phyloP scores from a whole-genome alignment of 2,113 vertebrate genomes.

The Cavia aperea region DNA sequence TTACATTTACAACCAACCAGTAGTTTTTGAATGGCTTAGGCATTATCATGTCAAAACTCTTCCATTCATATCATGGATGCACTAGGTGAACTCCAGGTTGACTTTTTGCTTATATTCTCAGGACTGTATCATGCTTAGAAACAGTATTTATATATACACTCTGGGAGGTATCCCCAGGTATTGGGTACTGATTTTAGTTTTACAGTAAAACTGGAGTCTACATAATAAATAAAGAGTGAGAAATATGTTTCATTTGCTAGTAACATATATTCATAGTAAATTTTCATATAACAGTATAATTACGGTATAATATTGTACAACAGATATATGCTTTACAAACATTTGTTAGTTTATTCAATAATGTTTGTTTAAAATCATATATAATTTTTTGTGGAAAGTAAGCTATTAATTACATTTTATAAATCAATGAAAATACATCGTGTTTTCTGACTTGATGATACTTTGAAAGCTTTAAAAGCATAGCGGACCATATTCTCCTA shows the following conservation, averaged over 20 bases:
- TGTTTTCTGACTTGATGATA: background rate
- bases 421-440: background rate
- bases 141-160: background rate
- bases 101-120: background rate
- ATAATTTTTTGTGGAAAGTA: background rate
- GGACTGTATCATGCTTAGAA: background rate
- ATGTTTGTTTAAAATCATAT: background rate
- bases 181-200: background rate
- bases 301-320: background rate
- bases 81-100: background rate
- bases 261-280: background rate
- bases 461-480: background rate
- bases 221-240: background rate
- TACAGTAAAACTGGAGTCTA: background rate
- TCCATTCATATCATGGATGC: background rate
- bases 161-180: background rate
- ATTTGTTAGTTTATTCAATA: background rate
- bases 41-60: background rate
- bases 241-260: background rate
- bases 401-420: background rate
- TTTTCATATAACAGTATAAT: background rate
- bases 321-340: background rate
- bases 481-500: background rate
- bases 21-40: background rate
- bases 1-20: background rate